phyloP scores from a whole-genome alignment of 1,140 invertebrate genomes.

The Lepidurus couesii region DNA sequence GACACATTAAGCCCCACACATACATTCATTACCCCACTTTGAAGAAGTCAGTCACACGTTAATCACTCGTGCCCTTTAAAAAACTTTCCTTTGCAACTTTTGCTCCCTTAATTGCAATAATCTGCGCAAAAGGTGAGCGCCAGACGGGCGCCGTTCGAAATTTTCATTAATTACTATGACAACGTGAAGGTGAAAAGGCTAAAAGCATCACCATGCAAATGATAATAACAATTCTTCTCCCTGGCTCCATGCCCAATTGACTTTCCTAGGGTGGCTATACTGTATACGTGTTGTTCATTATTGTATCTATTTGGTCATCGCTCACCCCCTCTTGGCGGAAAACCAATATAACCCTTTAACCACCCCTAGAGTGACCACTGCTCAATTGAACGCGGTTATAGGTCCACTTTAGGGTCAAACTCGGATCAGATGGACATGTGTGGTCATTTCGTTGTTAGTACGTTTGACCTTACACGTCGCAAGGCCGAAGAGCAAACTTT shows the following conservation, averaged over 20 bases:
- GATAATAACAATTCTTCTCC: slow-evolving; percentile 6
- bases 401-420: not conserved
- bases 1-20: not conserved
- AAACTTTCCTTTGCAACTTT: not conserved
- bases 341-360: slow-evolving; percentile 7
- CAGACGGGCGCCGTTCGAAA: slow-evolving; percentile 2
- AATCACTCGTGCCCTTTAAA: not conserved
- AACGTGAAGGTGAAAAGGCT: not conserved
- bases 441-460: slow-evolving; percentile 5
- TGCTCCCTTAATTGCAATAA: not conserved
- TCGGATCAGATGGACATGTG: not conserved
- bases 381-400: not conserved
- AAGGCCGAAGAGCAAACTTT: not conserved
- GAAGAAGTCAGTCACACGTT: not conserved
- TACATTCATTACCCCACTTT: not conserved
- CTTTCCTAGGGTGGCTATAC: not conserved
- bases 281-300: not conserved
- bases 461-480: not conserved
- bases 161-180: not conserved
- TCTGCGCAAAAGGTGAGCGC: slow-evolving; percentile 8
- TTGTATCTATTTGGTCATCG: slow-evolving; percentile 1
- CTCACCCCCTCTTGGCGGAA: slow-evolving; percentile 8
- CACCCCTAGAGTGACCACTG: not conserved
- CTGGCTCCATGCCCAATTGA: slow-evolving; percentile 8
- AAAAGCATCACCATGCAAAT: slow-evolving; percentile 15